Percentiles rank a stretch among this genome's conserved stretches.
phyloP scores from a whole-genome alignment of 2,888 invertebrate species.

The Alloscopus bannaensis region DNA sequence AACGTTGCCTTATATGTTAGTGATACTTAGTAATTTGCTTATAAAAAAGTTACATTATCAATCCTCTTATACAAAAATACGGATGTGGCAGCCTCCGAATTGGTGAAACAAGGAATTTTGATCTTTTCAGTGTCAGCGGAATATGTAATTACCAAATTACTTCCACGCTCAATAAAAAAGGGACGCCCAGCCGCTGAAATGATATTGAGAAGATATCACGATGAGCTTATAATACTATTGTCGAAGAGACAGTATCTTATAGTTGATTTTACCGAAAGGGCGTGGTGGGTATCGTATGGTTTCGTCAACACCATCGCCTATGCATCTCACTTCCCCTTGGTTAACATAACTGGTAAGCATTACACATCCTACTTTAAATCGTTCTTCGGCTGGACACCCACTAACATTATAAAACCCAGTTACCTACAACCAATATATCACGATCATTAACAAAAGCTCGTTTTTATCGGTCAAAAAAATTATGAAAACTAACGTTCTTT shows the following conservation, averaged over 20 bases:
- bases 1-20: too few species aligned
- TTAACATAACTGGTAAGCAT: constrained; percentile 59
- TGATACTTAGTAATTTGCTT: background rate
- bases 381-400: constrained; percentile 43
- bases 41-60: constrained; percentile 25
- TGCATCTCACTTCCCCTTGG: constrained; percentile 57
- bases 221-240: too few species aligned
- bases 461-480: too few species aligned
- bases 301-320: constrained; percentile 64
- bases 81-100: constrained; percentile 48
- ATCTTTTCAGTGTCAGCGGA: constrained; percentile 33
- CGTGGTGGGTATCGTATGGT: constrained; percentile 58
- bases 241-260: background rate
- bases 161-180: constrained; percentile 65
- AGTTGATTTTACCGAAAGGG: constrained; percentile 39
- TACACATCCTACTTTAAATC: constrained; percentile 47
- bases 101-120: constrained; percentile 58
- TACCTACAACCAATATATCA: constrained; percentile 3
- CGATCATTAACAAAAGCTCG: too few species aligned
- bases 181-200: constrained; percentile 55
- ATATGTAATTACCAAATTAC: constrained; percentile 28
- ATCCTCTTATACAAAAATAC: constrained; percentile 59
- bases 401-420: constrained; percentile 25
- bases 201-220: too few species aligned
- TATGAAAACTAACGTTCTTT: background rate